phyloP scores from a whole-genome alignment of 2,888 invertebrate species.

The Blera fallax region DNA sequence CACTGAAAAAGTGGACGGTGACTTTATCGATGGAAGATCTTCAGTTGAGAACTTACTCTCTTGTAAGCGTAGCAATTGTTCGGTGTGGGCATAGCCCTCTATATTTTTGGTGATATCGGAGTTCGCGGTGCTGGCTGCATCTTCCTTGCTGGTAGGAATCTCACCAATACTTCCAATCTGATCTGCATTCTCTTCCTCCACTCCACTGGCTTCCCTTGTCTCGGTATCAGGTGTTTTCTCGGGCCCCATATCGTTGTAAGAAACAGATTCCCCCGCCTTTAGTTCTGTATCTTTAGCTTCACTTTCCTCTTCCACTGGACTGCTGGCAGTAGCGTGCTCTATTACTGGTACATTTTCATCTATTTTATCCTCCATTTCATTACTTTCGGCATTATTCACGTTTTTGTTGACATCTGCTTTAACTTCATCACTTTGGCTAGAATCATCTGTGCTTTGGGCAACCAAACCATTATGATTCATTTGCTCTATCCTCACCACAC shows the following conservation, averaged over 20 bases:
- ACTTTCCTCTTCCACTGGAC: not conserved
- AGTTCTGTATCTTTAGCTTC: not conserved
- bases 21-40: conserved; percentile 74
- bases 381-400: not conserved
- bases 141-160: not conserved
- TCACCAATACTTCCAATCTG: not conserved
- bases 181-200: not conserved
- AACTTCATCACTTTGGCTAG: not conserved
- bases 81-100: not conserved
- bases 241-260: not conserved
- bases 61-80: conserved; percentile 15
- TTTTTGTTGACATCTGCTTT: not conserved
- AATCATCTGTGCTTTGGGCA: not conserved
- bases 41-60: conserved; percentile 36
- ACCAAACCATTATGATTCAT: not conserved
- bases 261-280: not conserved
- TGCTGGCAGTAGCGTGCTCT: not conserved
- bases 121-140: not conserved
- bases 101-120: not conserved
- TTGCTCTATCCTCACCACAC: conserved; percentile 49
- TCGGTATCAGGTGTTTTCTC: not conserved
- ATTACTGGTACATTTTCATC: not conserved
- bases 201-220: not conserved
- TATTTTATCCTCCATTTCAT: not conserved
- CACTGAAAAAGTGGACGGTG: conserved; percentile 79